Evolutionary conservation across 2,113 vertebrate species (phyloP), one percentile per base, ranked within the genome.

Genomic region (Mustela nigripes): DNA sequence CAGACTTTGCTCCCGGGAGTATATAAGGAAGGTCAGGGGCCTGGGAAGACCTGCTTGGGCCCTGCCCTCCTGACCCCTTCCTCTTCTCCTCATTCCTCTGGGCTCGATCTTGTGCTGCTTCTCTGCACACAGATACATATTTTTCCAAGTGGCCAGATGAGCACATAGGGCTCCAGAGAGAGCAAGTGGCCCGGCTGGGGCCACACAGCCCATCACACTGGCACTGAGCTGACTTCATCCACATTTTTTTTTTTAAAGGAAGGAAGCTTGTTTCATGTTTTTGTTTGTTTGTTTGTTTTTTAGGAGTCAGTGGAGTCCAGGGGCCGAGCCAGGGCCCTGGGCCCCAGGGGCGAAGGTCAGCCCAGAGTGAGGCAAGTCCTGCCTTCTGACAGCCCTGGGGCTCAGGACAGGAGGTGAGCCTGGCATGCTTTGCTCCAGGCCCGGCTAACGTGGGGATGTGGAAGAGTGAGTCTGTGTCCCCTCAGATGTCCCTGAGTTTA

Each of bases 181-280:
- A 26, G 26, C 42, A 63, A 33, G 50, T 5, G 22, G 81, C 31
- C 81, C 50, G 21, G 62, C 19, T 21, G 11, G 21, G 48, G 83
- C 76, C 83, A 39, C 76, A 69, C 4, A 63, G 67, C 42, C 78
- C 28, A 28, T 65, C 90, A 8, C n/a, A 7, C 22, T 4, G 26
- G 5, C 24, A 11, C 24, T 5, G 69, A 91, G 26, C 71, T 16
- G 10, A 45, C 48, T 53, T 73, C 31, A 63, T 14, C 56, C 65
- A 18, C 15, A 4, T 67, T n/a, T 67, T n/a, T 18, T 65, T 65
- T 65, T 65, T 6, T 48, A 12, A 69, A 69, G 16, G 69, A 91
- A 91, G n/a, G 21, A 89, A 89, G 21, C 19, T 88, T 11, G 15
- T 95, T 97, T 98, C 96, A 83, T 96, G 19, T 31, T 39, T 91